Conservation (phyloP, 1,140 invertebrate species). For the Eriocheir sinensis region DNA sequence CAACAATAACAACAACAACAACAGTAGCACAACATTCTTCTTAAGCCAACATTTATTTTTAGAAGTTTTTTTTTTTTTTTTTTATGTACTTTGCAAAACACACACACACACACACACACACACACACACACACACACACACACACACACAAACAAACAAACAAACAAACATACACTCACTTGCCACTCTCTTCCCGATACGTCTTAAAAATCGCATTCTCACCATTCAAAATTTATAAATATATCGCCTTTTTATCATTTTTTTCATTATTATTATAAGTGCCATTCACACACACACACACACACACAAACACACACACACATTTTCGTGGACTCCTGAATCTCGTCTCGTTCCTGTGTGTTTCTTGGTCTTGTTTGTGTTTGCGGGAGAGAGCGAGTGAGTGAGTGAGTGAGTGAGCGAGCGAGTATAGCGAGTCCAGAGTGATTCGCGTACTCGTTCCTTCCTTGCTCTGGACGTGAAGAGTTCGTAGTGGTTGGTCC, state of each 20-base stretch:
- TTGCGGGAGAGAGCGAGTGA: not conserved
- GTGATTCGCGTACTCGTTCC: slow-evolving; percentile 4
- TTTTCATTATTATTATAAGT: not conserved
- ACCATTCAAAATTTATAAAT: not conserved
- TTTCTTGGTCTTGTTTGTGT: slow-evolving; percentile 37
- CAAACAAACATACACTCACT: not conserved
- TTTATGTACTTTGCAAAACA: not conserved
- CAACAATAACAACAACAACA: not conserved
- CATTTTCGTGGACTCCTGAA: not conserved
- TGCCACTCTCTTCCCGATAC: no score
- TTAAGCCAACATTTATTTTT: not conserved
- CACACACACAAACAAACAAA: not conserved
- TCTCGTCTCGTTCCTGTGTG: not conserved
- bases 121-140: slow-evolving; percentile 22
- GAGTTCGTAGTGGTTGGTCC: no score
- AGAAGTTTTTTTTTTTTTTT: not conserved
- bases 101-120: slow-evolving; percentile 22
- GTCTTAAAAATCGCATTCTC: no score
- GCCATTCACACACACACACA: not conserved
- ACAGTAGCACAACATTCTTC: not conserved
- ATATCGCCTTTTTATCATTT: not conserved
- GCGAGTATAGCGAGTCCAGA: not conserved
- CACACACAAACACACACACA: no score
- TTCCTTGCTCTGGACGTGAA: not conserved
- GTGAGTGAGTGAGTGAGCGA: no score